Base-by-base conservation (phyloP, 2,888 invertebrate species). In the Acrobeloides nanus region DNA sequence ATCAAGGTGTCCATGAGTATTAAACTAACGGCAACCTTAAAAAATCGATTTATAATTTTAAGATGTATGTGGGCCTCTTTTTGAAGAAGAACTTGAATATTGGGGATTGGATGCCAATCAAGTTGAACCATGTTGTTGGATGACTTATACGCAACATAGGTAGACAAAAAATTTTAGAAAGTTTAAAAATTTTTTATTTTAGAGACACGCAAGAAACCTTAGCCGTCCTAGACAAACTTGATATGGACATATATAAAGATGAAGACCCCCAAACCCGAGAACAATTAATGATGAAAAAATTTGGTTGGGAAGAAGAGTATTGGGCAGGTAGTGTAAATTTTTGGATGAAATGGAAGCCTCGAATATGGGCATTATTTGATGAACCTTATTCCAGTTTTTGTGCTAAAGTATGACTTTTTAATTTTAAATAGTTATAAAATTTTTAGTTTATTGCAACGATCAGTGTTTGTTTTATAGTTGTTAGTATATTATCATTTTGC, bases 91-190 rank as follows among this genome's bases (percentile, higher is more conserved):
- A 76, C 81, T 97, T 63, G 95, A 95, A 78, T 97, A 39, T 34
- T 95, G 95, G 95, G 95, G 95, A 12, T 81, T 97, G 63, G 95
- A 97, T 76, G 88, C 95, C 29, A 97, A 97, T 80, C 95, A 97
- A 80, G 93, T 95, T 69, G 93, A 95, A 76, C 95, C 95, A 4
- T 97, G 95, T 78, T 97, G 64, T 46, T 95, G 95, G 95, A 95
- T 95, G 93, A 97, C 95, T 7, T 97, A 97, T 69, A 82, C 81
- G 3, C 75, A 75, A 39, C 78, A 78, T 61, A 63, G n/a, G n/a
- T n/a, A n/a, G n/a, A n/a, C n/a, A n/a, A n/a, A n/a, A n/a, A n/a
- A n/a, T n/a, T n/a, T n/a, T n/a, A n/a, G n/a, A n/a, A n/a, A n/a
- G n/a, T n/a, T n/a, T n/a, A n/a, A n/a, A n/a, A n/a, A n/a, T n/a